Conservation (phyloP, 2,888 invertebrate genomes). For the Drosophila hamatofila region DNA sequence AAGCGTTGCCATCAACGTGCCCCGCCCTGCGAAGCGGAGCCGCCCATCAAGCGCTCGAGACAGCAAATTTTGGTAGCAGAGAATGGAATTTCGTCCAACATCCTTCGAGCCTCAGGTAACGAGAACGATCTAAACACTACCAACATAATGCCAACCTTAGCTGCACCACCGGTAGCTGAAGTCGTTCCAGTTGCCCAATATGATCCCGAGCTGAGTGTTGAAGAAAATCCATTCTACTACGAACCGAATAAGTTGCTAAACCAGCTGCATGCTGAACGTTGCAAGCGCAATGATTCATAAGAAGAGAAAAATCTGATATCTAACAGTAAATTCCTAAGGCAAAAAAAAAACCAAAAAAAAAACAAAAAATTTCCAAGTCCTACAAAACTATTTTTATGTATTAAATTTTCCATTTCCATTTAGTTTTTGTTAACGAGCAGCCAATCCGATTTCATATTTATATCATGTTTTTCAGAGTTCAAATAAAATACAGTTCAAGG, state of each 20-base stretch:
- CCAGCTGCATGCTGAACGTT: constrained; percentile 27
- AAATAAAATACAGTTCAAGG: not conserved
- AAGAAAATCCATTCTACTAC: constrained; percentile 41
- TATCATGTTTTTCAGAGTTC: not conserved
- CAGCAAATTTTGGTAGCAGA: not conserved
- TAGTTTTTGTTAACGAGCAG: not conserved
- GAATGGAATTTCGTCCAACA: not conserved
- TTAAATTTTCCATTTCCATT: not conserved
- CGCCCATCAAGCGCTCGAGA: not conserved
- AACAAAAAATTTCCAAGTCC: not conserved
- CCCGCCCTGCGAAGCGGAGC: constrained; percentile 1
- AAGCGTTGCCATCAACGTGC: not conserved
- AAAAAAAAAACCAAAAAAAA: no score
- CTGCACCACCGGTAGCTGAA: not conserved
- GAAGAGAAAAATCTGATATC: no score
- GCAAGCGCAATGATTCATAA: not conserved
- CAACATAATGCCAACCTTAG: not conserved
- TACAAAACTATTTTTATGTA: not conserved
- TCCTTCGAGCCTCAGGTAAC: not conserved
- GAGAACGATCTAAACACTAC: not conserved
- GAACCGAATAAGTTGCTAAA: constrained; percentile 31
- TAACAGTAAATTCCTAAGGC: not conserved
- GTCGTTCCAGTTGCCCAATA: not conserved
- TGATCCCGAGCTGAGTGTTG: constrained; percentile 24
- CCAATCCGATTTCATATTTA: not conserved